Base-by-base conservation (phyloP, 1,140 invertebrate species). In the Drosophila tristis region DNA sequence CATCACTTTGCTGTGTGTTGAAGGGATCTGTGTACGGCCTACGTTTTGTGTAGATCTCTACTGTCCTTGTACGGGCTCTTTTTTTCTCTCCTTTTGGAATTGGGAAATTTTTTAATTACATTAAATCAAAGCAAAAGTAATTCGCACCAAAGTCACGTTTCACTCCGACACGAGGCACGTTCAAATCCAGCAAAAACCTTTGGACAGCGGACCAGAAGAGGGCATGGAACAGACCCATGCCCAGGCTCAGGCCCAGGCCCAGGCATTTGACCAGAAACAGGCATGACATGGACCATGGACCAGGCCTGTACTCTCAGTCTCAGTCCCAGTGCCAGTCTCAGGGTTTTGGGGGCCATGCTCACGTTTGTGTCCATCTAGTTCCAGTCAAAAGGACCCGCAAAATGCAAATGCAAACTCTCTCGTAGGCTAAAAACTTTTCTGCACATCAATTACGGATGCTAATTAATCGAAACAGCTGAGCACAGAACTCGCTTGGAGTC, bases 91-190 rank as follows among this genome's bases (percentile, higher is more conserved):
- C n/a, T 72, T 62, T 74, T 55, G 57, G 44, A 71, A 74, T 74
- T 85, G 68, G 67, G 45, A 79, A 87, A 87, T 68, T 90, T 78
- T 87, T 80, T 78, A 90, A 90, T 90, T 90, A 90, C 74, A 90
- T 90, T 90, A 90, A 90, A 90, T 90, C 74, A 87, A 90, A 78
- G 82, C 74, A 90, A 78, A 80, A 82, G 82, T 87, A 90, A 90
- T 90, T 90, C 89, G 80, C 72, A 90, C 65, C 82, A 90, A 80
- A 90, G 87, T 90, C 87, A 90, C 87, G 87, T 90, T 71, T 53
- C 51, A 71, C 42, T 57, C 47, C 65, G 58, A 63, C 56, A 66
- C 67, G 13, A 60, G 61, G 79, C 79, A 87, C 84, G 84, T 87
- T 49, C 78, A 56, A 16, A 58, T 63, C 54, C 53, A 16, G 49